Base-by-base conservation (phyloP, 2,797 vertebrate genomes). In the Corythornis leucogaster region DNA sequence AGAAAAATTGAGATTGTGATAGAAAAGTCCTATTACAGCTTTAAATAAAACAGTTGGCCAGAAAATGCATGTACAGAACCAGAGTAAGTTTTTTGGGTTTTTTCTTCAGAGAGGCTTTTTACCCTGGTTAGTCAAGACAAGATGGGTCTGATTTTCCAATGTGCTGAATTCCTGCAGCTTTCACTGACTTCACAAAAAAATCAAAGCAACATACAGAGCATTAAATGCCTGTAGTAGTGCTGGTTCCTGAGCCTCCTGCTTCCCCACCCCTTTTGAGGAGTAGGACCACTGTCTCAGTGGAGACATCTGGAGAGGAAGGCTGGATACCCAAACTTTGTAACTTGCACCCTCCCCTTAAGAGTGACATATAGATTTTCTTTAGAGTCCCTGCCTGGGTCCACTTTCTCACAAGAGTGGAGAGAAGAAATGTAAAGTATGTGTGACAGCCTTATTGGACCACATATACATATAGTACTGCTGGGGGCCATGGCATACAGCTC, bases 351-450 rank as follows among this genome's bases (percentile, higher is more conserved):
- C 7, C 24, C 22, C 17, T 82, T 64, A 45, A 64, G 50, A 40
- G 9, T 40, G 11, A 9, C 14, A 8, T 30, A 33, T 0, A 3
- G 2, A 46, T 81, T 66, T 22, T 14, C 25, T 67, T 54, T 54
- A 33, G 9, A 28, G 63, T 80, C 28, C 22, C 21, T 51, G 14
- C 12, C 21, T 48, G 25, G 22, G 9, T 57, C 7, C 15, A 12
- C 0, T 0, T 48, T 26, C 67, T 69, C n/a, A 54, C 9, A 43
- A n/a, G 24, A 1, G 0, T 63, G 53, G n/a, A 59, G 25, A 13
- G 54, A 71, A 64, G 15, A 64, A 68, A 24, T 1, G 4, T 21
- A 53, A 61, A 7, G 20, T 11, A 11, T 11, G 13, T 30, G 31
- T 53, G 5, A 45, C 14, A 61, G 51, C 9, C 16, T 28, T 35